phyloP scores from a whole-genome alignment of 2,888 invertebrate species.

The Altica lythri region DNA sequence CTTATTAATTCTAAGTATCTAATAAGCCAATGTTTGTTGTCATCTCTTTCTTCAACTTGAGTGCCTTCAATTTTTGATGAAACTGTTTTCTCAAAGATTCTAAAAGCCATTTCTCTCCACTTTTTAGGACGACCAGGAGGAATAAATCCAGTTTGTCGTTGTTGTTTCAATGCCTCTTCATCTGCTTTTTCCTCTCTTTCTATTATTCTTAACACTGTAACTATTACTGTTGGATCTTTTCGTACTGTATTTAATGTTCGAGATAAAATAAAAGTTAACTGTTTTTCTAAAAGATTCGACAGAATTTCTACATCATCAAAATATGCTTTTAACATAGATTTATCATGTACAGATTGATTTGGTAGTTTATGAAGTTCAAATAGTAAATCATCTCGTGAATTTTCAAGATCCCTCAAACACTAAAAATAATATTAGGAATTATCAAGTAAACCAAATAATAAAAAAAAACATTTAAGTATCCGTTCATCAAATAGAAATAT shows the following conservation, averaged over 20 bases:
- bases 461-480: no score
- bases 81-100: slow-evolving; percentile 79
- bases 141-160: slow-evolving; percentile 83
- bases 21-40: slow-evolving; percentile 95
- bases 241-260: slow-evolving; percentile 92
- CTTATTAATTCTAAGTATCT: slow-evolving; percentile 86
- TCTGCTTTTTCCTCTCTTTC: slow-evolving; percentile 97
- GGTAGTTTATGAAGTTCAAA: slow-evolving; percentile 93
- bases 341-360: slow-evolving; percentile 87
- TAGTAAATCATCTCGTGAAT: slow-evolving; percentile 92
- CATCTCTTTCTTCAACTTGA: slow-evolving; percentile 86
- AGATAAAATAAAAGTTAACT: slow-evolving; percentile 85
- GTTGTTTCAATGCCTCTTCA: slow-evolving; percentile 77
- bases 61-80: slow-evolving; percentile 91
- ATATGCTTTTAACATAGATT: slow-evolving; percentile 91
- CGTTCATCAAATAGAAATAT: neutral
- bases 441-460: no score
- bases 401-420: slow-evolving; percentile 93
- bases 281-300: slow-evolving; percentile 87
- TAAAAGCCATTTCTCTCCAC: slow-evolving; percentile 87
- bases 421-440: slow-evolving; percentile 48
- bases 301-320: slow-evolving; percentile 94
- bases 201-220: slow-evolving; percentile 93
- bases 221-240: slow-evolving; percentile 93
- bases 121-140: slow-evolving; percentile 93